Conservation (phyloP, 1,140 invertebrate species). For the Zaprionus taronus region DNA sequence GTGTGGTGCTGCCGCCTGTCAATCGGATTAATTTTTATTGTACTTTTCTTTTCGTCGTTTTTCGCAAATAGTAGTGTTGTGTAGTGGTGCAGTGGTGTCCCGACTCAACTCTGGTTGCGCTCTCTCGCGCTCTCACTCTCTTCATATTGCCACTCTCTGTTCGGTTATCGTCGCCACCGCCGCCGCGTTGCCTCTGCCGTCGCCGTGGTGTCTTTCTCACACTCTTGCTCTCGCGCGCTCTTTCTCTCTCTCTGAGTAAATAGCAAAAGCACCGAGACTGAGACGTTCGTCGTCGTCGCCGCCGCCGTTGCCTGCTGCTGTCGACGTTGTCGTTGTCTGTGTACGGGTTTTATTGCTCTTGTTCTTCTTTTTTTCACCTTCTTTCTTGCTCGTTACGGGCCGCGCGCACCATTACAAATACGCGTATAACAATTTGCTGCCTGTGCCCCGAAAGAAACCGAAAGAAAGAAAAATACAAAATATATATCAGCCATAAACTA, state of each 20-base stretch:
- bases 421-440: conserved; percentile 71
- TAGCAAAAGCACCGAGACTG: conserved; percentile 46
- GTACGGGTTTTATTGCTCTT: conserved; percentile 59
- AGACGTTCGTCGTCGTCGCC: conserved; percentile 51
- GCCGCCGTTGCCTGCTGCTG: conserved; percentile 9
- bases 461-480: conserved; percentile 55
- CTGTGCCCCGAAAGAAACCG: conserved; percentile 47
- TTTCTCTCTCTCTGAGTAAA: conserved; percentile 35
- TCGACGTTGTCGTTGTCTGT: conserved; percentile 42
- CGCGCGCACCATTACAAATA: conserved; percentile 72
- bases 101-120: conserved; percentile 20
- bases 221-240: conserved; percentile 28
- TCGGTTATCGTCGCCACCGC: background rate
- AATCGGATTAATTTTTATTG: conserved; percentile 73
- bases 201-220: conserved; percentile 24
- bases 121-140: conserved; percentile 22
- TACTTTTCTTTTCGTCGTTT: conserved; percentile 63
- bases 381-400: conserved; percentile 69
- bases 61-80: conserved; percentile 67
- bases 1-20: conserved; percentile 53
- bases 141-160: conserved; percentile 33
- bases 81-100: conserved; percentile 47
- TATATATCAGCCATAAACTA: conserved; percentile 56
- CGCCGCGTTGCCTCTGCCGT: background rate
- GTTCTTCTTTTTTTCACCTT: conserved; percentile 74